A percentile compares a stretch with the other conserved stretches of the same genome.
phyloP scores from a whole-genome alignment of 2,888 invertebrate species.

The Trilocha varians region DNA sequence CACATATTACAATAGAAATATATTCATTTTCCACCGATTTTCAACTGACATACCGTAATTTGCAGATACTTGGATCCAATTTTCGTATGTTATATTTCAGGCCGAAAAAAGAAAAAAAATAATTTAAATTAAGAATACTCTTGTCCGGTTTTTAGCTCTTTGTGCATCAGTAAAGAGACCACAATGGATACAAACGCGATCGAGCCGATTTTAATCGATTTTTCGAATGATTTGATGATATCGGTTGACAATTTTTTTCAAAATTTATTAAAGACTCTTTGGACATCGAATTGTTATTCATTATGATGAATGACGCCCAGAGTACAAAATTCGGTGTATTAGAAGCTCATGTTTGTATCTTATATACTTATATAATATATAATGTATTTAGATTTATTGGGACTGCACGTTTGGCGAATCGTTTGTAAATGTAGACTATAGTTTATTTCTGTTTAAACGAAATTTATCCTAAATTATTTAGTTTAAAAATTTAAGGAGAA shows the following conservation, averaged over 20 bases:
- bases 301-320: conserved; percentile 65
- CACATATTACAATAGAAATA: conserved; percentile 71
- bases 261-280: conserved; percentile 67
- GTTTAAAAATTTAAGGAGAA: conserved; percentile 22
- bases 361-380: conserved; percentile 29
- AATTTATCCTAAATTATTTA: conserved; percentile 51
- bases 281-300: conserved; percentile 72
- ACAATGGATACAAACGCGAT: conserved; percentile 63
- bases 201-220: conserved; percentile 40
- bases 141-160: conserved; percentile 60
- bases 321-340: conserved; percentile 72
- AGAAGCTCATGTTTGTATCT: conserved; percentile 62
- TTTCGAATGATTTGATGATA: conserved; percentile 50
- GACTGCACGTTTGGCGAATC: conserved; percentile 57
- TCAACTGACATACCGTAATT: conserved; percentile 68
- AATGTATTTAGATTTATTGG: conserved; percentile 60
- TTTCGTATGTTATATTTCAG: conserved; percentile 52
- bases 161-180: conserved; percentile 62
- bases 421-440: conserved; percentile 55
- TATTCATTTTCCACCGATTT: conserved; percentile 67
- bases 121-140: conserved; percentile 22
- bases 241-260: conserved; percentile 65
- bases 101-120: conserved; percentile 32
- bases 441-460: conserved; percentile 56
- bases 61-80: conserved; percentile 66